phyloP scores from a whole-genome alignment of 2,888 invertebrate genomes.

The Auanema freiburgensis region DNA sequence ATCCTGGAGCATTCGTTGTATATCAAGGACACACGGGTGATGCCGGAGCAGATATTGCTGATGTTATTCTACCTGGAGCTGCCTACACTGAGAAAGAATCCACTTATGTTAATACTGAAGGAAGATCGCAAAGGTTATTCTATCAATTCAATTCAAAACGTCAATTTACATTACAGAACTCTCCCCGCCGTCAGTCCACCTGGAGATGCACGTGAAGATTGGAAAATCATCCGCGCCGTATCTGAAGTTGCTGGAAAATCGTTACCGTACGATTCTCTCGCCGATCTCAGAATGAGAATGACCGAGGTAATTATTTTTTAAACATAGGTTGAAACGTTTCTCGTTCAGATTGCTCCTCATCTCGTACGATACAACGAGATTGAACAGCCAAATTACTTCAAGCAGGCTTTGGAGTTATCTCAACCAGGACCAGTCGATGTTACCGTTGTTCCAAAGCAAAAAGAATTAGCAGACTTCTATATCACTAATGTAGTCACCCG shows the following conservation, averaged over 20 bases:
- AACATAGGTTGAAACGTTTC: not conserved
- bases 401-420: conserved; percentile 71
- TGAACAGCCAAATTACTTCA: conserved; percentile 82
- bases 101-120: conserved; percentile 97
- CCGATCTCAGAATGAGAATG: conserved; percentile 81
- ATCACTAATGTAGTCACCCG: conserved; percentile 96
- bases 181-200: conserved; percentile 62
- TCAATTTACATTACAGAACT: conserved; percentile 21
- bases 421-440: conserved; percentile 30
- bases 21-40: conserved; percentile 95
- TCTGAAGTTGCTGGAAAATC: conserved; percentile 79
- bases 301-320: conserved; percentile 69
- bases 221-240: conserved; percentile 95
- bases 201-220: conserved; percentile 83
- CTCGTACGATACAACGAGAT: conserved; percentile 81
- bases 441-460: conserved; percentile 40
- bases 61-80: conserved; percentile 86
- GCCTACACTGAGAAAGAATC: conserved; percentile 98
- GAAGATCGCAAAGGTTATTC: conserved; percentile 75
- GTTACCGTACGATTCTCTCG: conserved; percentile 84
- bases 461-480: conserved; percentile 75
- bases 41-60: conserved; percentile 85
- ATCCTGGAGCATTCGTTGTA: conserved; percentile 81
- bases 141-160: not conserved
- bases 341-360: conserved; percentile 77